Evolutionary conservation across 2,888 invertebrate genomes (phyloP).

Genomic region (Molorchus minor): DNA sequence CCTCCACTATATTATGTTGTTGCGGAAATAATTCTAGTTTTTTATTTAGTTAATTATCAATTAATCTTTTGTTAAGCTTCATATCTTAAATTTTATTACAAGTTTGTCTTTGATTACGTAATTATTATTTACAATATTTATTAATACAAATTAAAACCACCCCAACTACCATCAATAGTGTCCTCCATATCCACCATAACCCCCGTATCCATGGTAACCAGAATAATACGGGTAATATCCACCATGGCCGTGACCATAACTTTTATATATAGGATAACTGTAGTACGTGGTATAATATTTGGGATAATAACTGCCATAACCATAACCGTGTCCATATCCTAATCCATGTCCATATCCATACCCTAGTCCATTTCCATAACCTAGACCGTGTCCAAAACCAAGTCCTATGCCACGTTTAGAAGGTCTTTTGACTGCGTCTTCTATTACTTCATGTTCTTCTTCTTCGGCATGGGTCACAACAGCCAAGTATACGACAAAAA

Average conservation of each 20-base stretch:
- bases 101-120: too few relatives aligned
- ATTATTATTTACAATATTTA: too few relatives aligned
- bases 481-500: constrained; percentile 16
- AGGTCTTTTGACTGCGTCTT: constrained; percentile 27
- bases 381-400: constrained; percentile 18
- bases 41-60: too few relatives aligned
- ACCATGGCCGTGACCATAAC: constrained; percentile 13
- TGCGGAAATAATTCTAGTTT: too few relatives aligned
- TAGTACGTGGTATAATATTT: constrained; percentile 8
- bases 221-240: constrained; percentile 24
- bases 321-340: constrained; percentile 25
- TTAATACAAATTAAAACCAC: too few relatives aligned
- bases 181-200: constrained; percentile 25
- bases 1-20: too few relatives aligned
- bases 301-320: constrained; percentile 20
- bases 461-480: constrained; percentile 23
- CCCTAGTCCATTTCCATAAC: constrained; percentile 19
- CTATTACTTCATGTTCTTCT: constrained; percentile 21
- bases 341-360: constrained; percentile 22
- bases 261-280: constrained; percentile 2
- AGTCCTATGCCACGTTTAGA: constrained; percentile 33
- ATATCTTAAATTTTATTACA: too few relatives aligned
- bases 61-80: too few relatives aligned
- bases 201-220: constrained; percentile 25
- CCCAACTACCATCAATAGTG: constrained; percentile 15